A percentile compares a stretch with the other conserved stretches of the same genome.
Conservation (phyloP, 2,797 vertebrate species). For the Melanogrammus aeglefinus region DNA sequence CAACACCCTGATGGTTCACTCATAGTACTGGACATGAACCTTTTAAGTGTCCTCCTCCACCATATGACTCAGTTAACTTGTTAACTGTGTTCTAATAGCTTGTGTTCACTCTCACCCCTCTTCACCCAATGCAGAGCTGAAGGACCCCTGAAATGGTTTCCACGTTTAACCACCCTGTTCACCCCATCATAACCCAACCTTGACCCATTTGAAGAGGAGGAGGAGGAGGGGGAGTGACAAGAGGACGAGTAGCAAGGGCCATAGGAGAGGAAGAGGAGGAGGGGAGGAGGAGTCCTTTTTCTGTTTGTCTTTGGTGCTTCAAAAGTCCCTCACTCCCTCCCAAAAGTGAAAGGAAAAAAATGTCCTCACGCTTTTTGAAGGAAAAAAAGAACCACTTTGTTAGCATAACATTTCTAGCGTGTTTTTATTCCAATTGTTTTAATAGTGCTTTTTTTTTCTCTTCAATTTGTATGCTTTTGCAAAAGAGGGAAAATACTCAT, state of each 20-base stretch:
- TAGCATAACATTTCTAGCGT: conserved; percentile 67
- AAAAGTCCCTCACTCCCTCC: conserved; percentile 52
- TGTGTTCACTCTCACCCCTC: conserved; percentile 15
- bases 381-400: conserved; percentile 69
- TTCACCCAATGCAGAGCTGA: conserved; percentile 58
- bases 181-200: conserved; percentile 42
- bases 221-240: conserved; percentile 13
- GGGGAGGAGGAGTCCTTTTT: conserved; percentile 19
- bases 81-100: background rate
- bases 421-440: conserved; percentile 61
- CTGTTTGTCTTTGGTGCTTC: conserved; percentile 56
- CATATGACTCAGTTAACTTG: background rate
- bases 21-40: background rate
- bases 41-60: background rate
- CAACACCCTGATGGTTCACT: background rate
- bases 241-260: conserved; percentile 22
- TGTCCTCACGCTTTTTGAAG: conserved; percentile 40
- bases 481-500: conserved; percentile 35
- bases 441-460: conserved; percentile 48
- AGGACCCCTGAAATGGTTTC: conserved; percentile 41
- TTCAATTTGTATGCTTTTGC: conserved; percentile 37
- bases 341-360: conserved; percentile 27
- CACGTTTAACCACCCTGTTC: conserved; percentile 40
- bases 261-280: conserved; percentile 14
- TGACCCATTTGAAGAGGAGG: conserved; percentile 19